Conservation (phyloP, 2,113 vertebrate species). For the Motacilla tschutschensis region DNA sequence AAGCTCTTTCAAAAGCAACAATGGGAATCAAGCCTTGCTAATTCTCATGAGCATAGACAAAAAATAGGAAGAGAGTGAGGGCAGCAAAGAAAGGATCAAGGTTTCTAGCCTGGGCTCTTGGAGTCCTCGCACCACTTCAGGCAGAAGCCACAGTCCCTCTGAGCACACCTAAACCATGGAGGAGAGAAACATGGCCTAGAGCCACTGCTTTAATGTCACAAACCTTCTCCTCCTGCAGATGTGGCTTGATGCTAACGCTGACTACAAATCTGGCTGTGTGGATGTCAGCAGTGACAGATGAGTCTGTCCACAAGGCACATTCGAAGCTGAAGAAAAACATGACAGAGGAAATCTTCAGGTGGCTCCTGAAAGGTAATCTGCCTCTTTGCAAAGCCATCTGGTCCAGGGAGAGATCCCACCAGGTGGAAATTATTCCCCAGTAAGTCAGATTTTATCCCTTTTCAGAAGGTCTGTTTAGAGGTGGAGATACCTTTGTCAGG, state of each 20-base stretch:
- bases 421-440: not conserved
- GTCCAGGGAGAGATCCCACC: not conserved
- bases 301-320: constrained; percentile 87
- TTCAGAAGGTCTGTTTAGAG: not conserved
- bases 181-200: not conserved
- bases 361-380: constrained; percentile 41
- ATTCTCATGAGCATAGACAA: not conserved
- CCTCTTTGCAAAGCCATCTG: not conserved
- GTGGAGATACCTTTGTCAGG: not conserved
- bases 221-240: constrained; percentile 67
- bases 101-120: not conserved
- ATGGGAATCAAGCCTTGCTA: not conserved
- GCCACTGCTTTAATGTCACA: not conserved
- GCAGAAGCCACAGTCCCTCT: not conserved
- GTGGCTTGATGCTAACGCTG: constrained; percentile 90
- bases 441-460: not conserved
- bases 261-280: constrained; percentile 90
- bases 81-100: not conserved
- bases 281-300: constrained; percentile 90
- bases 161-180: not conserved
- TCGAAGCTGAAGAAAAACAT: constrained; percentile 43
- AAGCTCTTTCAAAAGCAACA: not conserved
- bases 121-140: not conserved
- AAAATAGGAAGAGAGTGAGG: not conserved
- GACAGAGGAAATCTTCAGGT: constrained; percentile 40